phyloP scores from a whole-genome alignment of 2,113 vertebrate genomes.

The Forbesichthys papilliferus region DNA sequence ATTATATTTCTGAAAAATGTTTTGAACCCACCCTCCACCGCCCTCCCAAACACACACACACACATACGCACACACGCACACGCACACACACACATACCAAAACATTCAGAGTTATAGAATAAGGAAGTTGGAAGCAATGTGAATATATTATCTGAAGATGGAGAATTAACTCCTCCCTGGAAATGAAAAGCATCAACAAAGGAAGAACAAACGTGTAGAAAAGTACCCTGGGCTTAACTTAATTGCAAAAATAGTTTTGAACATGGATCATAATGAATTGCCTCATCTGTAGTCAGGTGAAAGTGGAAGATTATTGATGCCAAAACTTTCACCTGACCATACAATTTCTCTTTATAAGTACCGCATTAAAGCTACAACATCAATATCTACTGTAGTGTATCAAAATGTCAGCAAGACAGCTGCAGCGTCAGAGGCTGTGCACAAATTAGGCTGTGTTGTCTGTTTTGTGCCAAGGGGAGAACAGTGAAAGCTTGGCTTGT shows the following conservation, averaged over 20 bases:
- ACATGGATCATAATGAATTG: not conserved
- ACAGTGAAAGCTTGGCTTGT: not conserved
- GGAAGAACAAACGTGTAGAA: not conserved
- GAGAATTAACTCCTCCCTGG: not conserved
- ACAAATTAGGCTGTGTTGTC: constrained; percentile 2
- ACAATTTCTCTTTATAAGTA: constrained; percentile 3
- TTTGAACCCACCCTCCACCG: not conserved
- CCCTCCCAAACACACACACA: no score
- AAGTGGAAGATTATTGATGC: no score
- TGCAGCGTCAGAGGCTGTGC: constrained; percentile 12
- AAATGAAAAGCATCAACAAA: not conserved
- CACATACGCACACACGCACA: not conserved
- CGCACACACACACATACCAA: not conserved
- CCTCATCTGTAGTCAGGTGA: no score
- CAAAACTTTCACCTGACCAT: not conserved
- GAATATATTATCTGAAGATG: constrained; percentile 7
- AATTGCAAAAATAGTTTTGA: constrained; percentile 11
- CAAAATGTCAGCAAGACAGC: constrained; percentile 37
- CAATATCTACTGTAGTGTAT: constrained; percentile 26
- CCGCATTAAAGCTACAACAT: constrained; percentile 11
- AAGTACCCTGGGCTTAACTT: constrained; percentile 1
- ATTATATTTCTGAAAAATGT: constrained; percentile 12
- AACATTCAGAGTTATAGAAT: constrained; percentile 6
- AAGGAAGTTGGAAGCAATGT: constrained; percentile 5
- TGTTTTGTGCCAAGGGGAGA: constrained; percentile 4